phyloP scores from a whole-genome alignment of 2,888 invertebrate genomes.

The Linhomoeus sp. region DNA sequence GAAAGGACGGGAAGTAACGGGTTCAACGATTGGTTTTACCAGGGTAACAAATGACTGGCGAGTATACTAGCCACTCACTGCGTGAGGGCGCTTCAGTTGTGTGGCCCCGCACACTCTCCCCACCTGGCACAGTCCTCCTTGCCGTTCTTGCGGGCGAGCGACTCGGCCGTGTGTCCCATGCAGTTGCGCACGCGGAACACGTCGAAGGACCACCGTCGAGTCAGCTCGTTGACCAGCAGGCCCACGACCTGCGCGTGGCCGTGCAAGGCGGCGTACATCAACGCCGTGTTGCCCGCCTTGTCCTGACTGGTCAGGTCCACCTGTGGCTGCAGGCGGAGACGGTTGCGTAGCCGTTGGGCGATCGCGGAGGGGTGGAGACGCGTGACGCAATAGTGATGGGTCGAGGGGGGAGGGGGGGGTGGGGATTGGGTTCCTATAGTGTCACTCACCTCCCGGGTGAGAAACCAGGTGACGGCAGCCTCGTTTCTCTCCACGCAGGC shows the following conservation, averaged over 20 bases:
- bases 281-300: slow-evolving; percentile 5
- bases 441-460: neutral
- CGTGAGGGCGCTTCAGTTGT: no score
- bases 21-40: no score
- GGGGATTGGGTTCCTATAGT: neutral
- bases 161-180: slow-evolving; percentile 6
- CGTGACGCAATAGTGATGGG: no score
- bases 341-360: no score
- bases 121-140: slow-evolving; percentile 1
- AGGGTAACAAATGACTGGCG: no score
- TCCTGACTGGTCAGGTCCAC: slow-evolving; percentile 3
- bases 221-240: slow-evolving; percentile 1
- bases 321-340: neutral
- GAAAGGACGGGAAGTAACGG: no score
- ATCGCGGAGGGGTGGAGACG: no score
- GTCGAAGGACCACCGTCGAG: slow-evolving; percentile 4
- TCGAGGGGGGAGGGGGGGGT: no score
- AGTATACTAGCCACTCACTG: neutral
- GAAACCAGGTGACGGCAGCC: neutral
- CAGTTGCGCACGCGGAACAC: slow-evolving; percentile 4
- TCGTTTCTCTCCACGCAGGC: slow-evolving; percentile 2
- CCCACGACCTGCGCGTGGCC: slow-evolving; percentile 1
- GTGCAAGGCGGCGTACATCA: slow-evolving; percentile 6
- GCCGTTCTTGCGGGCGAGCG: slow-evolving; percentile 5
- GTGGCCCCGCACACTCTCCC: neutral